phyloP scores from a whole-genome alignment of 2,888 invertebrate species.

The Amorpha juglandis region DNA sequence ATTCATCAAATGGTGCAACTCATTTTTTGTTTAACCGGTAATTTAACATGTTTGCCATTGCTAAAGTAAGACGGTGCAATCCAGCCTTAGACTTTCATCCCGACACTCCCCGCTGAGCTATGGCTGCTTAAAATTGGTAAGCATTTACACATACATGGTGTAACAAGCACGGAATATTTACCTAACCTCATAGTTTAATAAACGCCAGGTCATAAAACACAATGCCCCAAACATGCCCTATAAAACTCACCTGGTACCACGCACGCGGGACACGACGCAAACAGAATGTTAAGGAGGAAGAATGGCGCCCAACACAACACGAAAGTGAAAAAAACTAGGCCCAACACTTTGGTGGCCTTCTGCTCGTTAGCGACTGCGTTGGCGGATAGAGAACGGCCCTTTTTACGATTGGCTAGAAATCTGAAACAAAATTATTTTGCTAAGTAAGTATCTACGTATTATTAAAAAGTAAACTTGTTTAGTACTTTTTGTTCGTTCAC shows the following conservation, averaged over 20 bases:
- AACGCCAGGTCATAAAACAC: slow-evolving; percentile 14
- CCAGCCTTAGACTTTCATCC: too few relatives aligned
- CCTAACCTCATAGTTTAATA: not conserved
- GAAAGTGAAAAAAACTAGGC: slow-evolving; percentile 96
- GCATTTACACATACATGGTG: too few relatives aligned
- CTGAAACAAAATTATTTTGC: slow-evolving; percentile 65
- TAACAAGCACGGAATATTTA: too few relatives aligned
- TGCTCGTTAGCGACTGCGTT: slow-evolving; percentile 96
- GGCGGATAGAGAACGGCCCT: slow-evolving; percentile 88
- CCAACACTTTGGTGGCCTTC: slow-evolving; percentile 96
- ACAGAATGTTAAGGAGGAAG: slow-evolving; percentile 93
- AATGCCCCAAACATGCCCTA: not conserved
- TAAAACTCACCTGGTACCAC: slow-evolving; percentile 85
- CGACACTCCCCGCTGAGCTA: too few relatives aligned
- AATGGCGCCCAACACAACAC: slow-evolving; percentile 97
- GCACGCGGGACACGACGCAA: slow-evolving; percentile 93
- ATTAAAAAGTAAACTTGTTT: too few relatives aligned
- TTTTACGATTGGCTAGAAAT: slow-evolving; percentile 88
- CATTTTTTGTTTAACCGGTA: too few relatives aligned
- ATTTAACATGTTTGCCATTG: too few relatives aligned
- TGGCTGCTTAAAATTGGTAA: too few relatives aligned
- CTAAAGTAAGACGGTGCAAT: too few relatives aligned
- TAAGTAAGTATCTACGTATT: too few relatives aligned
- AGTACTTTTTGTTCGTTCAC: too few relatives aligned
- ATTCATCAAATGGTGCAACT: too few relatives aligned